Evolutionary conservation across 2,797 vertebrate species (phyloP), one percentile per base, ranked within the genome.

Genomic region (Ceryle rudis): DNA sequence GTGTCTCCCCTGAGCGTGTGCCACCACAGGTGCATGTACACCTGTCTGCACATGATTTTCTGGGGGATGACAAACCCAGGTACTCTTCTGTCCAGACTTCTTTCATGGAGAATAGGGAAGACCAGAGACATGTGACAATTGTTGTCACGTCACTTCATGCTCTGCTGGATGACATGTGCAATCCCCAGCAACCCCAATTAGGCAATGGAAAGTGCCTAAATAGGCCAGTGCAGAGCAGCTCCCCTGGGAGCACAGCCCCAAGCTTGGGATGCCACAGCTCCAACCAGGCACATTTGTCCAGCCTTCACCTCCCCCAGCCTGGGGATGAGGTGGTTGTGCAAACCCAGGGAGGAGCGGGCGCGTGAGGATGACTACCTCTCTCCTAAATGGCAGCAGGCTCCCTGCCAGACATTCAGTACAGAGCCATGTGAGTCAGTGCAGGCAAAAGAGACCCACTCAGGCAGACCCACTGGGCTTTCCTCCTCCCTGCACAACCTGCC

Each of bases 331-430:
- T 25, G 9, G 31, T 2, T 81, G 41, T 79, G 35, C 47, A 64
- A 57, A 78, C 9, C 55, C 0, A 0, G 28, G 28, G 47, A 73
- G 8, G 8, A 29, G 26, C 3, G 1, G 35, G 25, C 14, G 1
- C 2, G 1, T 21, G 37, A 60, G 31, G 47, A 60, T 41, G 60
- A 35, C 44, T 25, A 14, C 23, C 11, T 51, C 22, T 26, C 22
- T 77, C 61, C 60, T 47, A 64, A 44, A 90, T 3, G 33, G 39
- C 15, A 66, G 39, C 28, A 46, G 37, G 10, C 39, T 90, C 62
- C 60, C 20, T 0, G 2, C 49, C 39, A 78, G 67, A 15, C 13
- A n/a, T 3, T 39, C 49, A 67, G 41, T 9, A 2, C 1, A 1
- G 52, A 79, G n/a, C 10, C 21, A 66, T 47, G 6, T 7, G 22